Percentiles rank a stretch among this genome's conserved stretches.
Evolutionary conservation across 2,113 vertebrate genomes (phyloP).

Genomic region (Ramphastos sulfuratus): DNA sequence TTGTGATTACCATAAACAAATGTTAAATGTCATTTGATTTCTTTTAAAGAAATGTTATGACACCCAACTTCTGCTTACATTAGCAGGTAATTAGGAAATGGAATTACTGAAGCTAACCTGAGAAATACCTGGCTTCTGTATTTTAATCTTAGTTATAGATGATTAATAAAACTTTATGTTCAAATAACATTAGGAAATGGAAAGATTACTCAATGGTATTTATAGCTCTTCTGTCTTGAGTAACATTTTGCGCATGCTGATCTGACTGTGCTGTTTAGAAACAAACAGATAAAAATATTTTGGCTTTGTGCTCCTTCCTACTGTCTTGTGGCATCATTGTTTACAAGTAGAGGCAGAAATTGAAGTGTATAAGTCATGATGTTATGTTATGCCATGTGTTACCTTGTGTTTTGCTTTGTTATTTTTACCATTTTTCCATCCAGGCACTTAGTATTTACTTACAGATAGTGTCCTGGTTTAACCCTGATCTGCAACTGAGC

Average conservation of each 20-base stretch:
- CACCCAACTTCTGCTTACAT: not conserved
- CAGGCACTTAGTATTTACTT: not conserved
- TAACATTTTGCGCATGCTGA: not conserved
- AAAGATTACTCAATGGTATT: not conserved
- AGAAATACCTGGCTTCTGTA: not conserved
- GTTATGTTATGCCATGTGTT: not conserved
- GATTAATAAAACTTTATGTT: not conserved
- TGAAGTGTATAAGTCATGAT: not conserved
- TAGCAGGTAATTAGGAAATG: not conserved
- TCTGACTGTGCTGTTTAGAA: not conserved
- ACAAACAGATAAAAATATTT: not conserved
- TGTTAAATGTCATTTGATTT: constrained; percentile 20
- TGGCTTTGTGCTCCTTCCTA: not conserved
- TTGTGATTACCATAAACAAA: constrained; percentile 42
- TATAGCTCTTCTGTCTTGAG: not conserved
- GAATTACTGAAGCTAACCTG: not conserved
- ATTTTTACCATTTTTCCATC: not conserved
- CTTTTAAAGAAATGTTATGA: constrained; percentile 25
- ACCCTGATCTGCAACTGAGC: not conserved
- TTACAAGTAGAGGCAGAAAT: not conserved
- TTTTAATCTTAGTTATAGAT: not conserved
- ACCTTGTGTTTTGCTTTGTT: not conserved
- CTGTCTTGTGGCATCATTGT: not conserved
- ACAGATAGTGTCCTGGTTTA: not conserved
- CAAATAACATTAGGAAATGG: not conserved